phyloP scores from a whole-genome alignment of 2,888 invertebrate species.

The Pachycephus smyrnensis region DNA sequence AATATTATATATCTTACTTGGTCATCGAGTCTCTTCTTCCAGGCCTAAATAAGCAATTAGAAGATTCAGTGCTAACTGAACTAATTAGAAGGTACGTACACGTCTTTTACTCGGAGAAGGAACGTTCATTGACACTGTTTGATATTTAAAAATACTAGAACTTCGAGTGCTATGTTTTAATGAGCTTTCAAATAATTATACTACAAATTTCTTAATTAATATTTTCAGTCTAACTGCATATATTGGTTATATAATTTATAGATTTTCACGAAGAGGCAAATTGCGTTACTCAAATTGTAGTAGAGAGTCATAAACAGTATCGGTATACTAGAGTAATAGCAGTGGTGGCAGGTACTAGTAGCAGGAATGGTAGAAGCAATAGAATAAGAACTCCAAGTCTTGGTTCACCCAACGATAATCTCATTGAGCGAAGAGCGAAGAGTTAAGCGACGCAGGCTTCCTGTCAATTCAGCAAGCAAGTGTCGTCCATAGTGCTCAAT shows the following conservation, averaged over 20 bases:
- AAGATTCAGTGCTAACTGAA: background rate
- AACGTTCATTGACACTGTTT: background rate
- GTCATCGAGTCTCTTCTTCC: background rate
- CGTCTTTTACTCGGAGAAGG: background rate
- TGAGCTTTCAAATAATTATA: background rate
- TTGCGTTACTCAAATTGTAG: background rate
- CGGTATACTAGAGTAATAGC: background rate
- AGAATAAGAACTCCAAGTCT: background rate
- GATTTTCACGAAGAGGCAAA: background rate
- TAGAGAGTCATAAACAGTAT: background rate
- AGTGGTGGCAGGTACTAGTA: background rate
- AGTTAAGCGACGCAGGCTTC: slow-evolving; percentile 60
- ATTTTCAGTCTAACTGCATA: background rate
- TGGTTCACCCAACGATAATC: slow-evolving; percentile 48
- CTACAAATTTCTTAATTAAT: background rate
- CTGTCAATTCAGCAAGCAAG: slow-evolving; percentile 60
- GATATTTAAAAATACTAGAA: background rate
- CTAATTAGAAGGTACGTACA: background rate
- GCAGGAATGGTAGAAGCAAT: background rate
- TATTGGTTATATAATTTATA: too few species aligned
- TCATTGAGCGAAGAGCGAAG: slow-evolving; percentile 49
- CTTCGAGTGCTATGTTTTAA: background rate
- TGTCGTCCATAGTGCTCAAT: slow-evolving; percentile 48
- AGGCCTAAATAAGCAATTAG: background rate
- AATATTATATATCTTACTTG: background rate